These are phyloP conservation scores for Caenorhabditis uteleia DNA, from an alignment of 2,888 invertebrate species.

Conservation along the genomic window DNA sequence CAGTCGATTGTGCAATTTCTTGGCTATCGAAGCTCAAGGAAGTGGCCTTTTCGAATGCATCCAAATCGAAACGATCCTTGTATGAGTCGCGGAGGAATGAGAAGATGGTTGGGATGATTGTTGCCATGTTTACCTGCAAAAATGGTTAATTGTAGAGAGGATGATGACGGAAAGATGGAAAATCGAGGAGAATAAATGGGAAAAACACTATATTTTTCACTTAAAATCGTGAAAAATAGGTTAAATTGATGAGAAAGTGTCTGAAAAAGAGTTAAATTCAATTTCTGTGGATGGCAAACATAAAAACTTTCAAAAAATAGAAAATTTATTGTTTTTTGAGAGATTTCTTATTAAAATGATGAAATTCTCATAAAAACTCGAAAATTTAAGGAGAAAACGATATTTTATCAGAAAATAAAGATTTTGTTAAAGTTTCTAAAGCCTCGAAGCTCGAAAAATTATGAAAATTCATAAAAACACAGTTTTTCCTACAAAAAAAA, in stretches of 20 bases:
- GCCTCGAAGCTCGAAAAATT: too few relatives aligned
- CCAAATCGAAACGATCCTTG: slow-evolving; percentile 30
- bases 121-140: too few relatives aligned
- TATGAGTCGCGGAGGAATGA: slow-evolving; percentile 39
- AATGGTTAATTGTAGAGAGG: too few relatives aligned
- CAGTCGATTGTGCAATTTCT: slow-evolving; percentile 42
- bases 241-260: not conserved
- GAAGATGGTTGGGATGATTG: slow-evolving; percentile 39
- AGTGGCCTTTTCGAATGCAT: slow-evolving; percentile 31
- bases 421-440: too few relatives aligned
- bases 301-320: not conserved
- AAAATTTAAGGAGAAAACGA: too few relatives aligned
- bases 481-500: too few relatives aligned
- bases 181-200: not conserved
- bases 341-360: too few relatives aligned
- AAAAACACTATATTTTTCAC: not conserved
- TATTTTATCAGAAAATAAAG: too few relatives aligned
- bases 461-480: too few relatives aligned
- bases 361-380: too few relatives aligned
- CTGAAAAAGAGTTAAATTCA: slow-evolving; percentile 1
- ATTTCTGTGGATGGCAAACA: not conserved
- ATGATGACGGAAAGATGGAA: not conserved
- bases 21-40: slow-evolving; percentile 50
- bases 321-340: too few relatives aligned
- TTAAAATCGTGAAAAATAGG: not conserved